Conservation (phyloP, 2,113 vertebrate genomes). For the Brachypteracias leptosomus region DNA sequence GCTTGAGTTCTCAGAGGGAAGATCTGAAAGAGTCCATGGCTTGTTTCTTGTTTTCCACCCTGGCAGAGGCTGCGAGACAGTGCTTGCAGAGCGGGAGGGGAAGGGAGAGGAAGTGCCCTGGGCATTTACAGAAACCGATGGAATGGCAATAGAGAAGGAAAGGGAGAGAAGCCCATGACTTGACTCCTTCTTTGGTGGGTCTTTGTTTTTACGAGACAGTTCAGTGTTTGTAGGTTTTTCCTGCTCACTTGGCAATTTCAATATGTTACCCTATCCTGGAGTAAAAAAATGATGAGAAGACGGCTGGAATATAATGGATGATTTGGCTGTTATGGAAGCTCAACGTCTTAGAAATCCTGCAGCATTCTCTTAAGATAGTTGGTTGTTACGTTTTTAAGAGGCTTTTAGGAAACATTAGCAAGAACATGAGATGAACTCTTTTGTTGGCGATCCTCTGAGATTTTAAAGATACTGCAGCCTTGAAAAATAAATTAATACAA, state of each 20-base stretch:
- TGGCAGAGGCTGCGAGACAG: slow-evolving; percentile 18
- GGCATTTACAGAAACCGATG: not conserved
- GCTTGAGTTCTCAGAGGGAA: not conserved
- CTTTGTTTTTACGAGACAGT: not conserved
- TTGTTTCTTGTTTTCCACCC: slow-evolving; percentile 25
- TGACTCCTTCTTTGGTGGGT: not conserved
- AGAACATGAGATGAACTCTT: not conserved
- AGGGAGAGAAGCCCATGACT: not conserved
- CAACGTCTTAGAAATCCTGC: not conserved
- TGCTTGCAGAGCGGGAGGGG: not conserved
- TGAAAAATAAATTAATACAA: not conserved
- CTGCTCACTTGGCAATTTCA: not conserved
- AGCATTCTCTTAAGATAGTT: not conserved
- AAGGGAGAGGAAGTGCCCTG: not conserved
- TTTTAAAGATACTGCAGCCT: not conserved
- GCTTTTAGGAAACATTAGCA: not conserved
- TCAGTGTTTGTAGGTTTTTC: not conserved
- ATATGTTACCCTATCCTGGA: not conserved
- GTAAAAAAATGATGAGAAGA: not conserved
- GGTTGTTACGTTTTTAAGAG: not conserved
- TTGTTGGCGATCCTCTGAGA: not conserved
- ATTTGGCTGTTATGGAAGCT: not conserved
- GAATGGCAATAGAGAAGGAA: not conserved
- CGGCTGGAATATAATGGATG: not conserved
- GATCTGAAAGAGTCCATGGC: not conserved